Evolutionary conservation across 2,797 vertebrate species (phyloP).

Genomic region (Triplophysa bombifrons): DNA sequence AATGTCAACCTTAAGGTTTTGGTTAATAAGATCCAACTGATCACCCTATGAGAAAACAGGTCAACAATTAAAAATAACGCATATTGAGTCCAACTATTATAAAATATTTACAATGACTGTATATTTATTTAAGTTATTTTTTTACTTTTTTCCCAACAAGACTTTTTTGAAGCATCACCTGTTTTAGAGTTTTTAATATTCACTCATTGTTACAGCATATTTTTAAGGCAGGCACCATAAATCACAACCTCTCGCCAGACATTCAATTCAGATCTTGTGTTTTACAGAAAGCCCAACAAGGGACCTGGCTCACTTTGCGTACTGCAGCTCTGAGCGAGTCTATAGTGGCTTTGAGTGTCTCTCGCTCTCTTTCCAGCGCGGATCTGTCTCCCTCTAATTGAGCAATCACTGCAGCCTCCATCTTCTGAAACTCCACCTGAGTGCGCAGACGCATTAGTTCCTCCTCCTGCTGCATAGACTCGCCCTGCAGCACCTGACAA

Average conservation of each 20-base stretch:
- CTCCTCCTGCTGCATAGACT: conserved; percentile 74
- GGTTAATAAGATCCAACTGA: conserved; percentile 73
- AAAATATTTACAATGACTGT: too few species aligned
- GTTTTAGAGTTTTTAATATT: conserved; percentile 56
- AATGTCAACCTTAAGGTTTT: conserved; percentile 74
- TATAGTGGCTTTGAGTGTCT: conserved; percentile 70
- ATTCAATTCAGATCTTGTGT: conserved; percentile 60
- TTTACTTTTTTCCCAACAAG: too few species aligned
- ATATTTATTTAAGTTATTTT: too few species aligned
- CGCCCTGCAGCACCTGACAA: conserved; percentile 71
- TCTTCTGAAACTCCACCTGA: conserved; percentile 75
- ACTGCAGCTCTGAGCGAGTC: conserved; percentile 73
- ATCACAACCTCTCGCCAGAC: conserved; percentile 61
- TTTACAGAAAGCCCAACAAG: conserved; percentile 9
- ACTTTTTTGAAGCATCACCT: background rate
- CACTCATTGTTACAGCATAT: conserved; percentile 63
- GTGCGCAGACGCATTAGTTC: conserved; percentile 78
- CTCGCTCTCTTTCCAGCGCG: conserved; percentile 77
- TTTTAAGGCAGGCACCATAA: conserved; percentile 58
- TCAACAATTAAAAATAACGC: background rate
- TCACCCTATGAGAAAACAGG: conserved; percentile 67
- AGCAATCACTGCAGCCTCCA: conserved; percentile 77
- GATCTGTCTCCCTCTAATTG: conserved; percentile 78
- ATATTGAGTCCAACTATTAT: too few species aligned
- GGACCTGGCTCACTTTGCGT: conserved; percentile 72